A percentile compares a stretch with the other conserved stretches of the same genome.
Evolutionary conservation across 2,888 invertebrate genomes (phyloP).

Genomic region (Lomographa bimaculata): DNA sequence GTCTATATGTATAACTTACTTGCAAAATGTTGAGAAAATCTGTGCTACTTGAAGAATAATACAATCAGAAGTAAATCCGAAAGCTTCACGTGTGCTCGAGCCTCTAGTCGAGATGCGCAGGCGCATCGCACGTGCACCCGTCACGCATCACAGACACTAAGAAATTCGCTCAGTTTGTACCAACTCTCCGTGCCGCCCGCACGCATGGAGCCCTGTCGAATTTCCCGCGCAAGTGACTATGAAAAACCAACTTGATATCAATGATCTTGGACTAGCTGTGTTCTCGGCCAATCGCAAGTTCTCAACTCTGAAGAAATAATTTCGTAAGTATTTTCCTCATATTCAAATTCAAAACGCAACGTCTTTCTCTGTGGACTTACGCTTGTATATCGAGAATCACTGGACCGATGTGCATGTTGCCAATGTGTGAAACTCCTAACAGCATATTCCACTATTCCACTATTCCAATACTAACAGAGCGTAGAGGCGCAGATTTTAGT

Average conservation of each 20-base stretch:
- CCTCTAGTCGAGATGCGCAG: conserved; percentile 54
- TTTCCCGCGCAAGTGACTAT: conserved; percentile 70
- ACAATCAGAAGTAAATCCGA: too few relatives aligned
- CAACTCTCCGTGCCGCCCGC: conserved; percentile 63
- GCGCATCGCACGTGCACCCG: conserved; percentile 74
- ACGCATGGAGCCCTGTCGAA: conserved; percentile 59
- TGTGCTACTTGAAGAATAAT: too few relatives aligned
- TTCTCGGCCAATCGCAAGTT: conserved; percentile 37
- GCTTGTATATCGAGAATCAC: background rate
- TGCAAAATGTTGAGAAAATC: too few relatives aligned
- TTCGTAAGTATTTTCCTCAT: conserved; percentile 58
- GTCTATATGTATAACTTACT: too few relatives aligned
- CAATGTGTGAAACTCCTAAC: too few relatives aligned
- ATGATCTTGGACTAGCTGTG: conserved; percentile 49
- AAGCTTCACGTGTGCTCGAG: conserved; percentile 32
- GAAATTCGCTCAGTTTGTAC: conserved; percentile 76
- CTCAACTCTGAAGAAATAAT: conserved; percentile 57
- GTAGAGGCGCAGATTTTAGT: too few relatives aligned
- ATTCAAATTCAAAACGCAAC: conserved; percentile 9
- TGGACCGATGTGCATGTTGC: conserved; percentile 2
- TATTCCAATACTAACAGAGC: too few relatives aligned
- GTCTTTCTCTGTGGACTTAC: conserved; percentile 4
- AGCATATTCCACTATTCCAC: too few relatives aligned
- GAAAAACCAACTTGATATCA: conserved; percentile 58
- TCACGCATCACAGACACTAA: conserved; percentile 74